phyloP scores from a whole-genome alignment of 2,797 vertebrate species.

The Poecilia gillii region DNA sequence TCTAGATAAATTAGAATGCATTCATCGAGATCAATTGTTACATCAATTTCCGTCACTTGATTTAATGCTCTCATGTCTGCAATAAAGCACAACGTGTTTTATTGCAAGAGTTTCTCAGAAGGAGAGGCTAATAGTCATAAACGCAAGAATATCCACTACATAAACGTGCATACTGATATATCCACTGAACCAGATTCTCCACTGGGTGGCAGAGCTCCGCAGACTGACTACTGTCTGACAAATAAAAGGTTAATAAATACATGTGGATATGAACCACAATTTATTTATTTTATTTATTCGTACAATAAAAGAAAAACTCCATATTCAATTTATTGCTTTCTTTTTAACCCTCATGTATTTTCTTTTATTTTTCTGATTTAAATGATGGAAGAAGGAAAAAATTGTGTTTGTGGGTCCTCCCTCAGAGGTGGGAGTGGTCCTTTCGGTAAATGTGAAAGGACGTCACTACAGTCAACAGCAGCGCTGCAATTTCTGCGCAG shows the following conservation, averaged over 20 bases:
- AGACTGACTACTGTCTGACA: not conserved
- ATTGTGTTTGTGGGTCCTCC: slow-evolving; percentile 53
- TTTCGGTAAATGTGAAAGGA: slow-evolving; percentile 31
- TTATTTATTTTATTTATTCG: not conserved
- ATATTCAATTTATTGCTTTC: not conserved
- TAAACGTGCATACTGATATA: not conserved
- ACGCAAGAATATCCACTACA: not conserved
- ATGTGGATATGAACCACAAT: not conserved
- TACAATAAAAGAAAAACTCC: not conserved
- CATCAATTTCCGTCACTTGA: not conserved
- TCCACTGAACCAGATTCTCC: not conserved
- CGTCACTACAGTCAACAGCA: slow-evolving; percentile 41
- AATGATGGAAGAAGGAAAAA: not conserved
- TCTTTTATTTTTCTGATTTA: not conserved
- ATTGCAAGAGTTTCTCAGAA: not conserved
- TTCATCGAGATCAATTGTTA: not conserved
- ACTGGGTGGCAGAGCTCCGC: not conserved
- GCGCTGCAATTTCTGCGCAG: slow-evolving; percentile 53
- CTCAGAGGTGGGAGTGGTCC: slow-evolving; percentile 63
- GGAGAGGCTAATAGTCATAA: not conserved
- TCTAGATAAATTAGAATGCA: not conserved
- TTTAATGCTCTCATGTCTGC: not conserved
- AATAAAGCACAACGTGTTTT: not conserved
- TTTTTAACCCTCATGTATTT: too few species aligned
- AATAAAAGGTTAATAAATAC: not conserved